Base-by-base conservation (phyloP, 2,888 invertebrate genomes). In the Morpho helenor region DNA sequence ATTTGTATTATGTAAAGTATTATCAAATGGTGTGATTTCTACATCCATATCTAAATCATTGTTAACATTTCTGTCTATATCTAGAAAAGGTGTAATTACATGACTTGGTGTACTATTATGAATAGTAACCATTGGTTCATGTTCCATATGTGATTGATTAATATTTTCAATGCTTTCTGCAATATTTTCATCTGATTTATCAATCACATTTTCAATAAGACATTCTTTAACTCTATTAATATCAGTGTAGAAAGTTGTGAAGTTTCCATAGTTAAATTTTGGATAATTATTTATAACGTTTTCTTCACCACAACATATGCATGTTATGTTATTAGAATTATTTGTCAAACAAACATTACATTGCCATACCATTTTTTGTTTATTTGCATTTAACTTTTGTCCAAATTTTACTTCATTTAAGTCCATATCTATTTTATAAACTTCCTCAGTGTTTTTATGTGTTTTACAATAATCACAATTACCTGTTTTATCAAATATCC, bases 391-490 rank as follows among this genome's bases (percentile, higher is more conserved):
- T 9, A 16, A 39, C 8, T 45, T 52, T 45, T 39, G 22, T 9
- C 5, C 7, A 2, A 9, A 31, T 10, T 52, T 46, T 8, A 22
- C 22, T 22, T 48, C 22, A 7, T 46, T 46, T 40, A 52, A 1
- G 23, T 23, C 16, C 5, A 39, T 6, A 8, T 16, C 39, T 31
- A 31, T 40, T 7, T n/a, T 10, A 49, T 7, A 3, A 23, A 23
- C n/a, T 7, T 43, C 10, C 23, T 42, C 40, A 10, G 8, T 2
- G 42, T 8, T 40, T 2, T 48, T 0, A 8, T 16, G 8, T 60
- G 67, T 74, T 41, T 75, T 72, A 62, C 84, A 85, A 54, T 63
- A 49, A 51, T 73, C 64, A 70, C 83, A 83, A 66, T 69, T 73
- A 0, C 60, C 57, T 8, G 66, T 49, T 58, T 70, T 59, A 52